Evolutionary conservation across 1,140 invertebrate genomes (phyloP).

Genomic region (Eumaeus atala): DNA sequence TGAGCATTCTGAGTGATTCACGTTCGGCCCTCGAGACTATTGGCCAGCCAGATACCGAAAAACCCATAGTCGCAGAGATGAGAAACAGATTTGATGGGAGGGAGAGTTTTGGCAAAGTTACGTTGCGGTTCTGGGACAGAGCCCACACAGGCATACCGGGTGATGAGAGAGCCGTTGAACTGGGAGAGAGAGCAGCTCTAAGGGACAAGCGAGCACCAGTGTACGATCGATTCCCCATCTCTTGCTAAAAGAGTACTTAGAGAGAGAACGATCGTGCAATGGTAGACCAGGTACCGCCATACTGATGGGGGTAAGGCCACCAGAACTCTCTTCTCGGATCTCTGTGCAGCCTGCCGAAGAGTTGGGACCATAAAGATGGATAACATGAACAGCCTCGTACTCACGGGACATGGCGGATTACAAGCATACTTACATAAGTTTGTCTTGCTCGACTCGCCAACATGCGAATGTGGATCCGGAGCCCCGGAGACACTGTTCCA

Average conservation of each 20-base stretch:
- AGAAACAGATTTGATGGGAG: too few relatives aligned
- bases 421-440: constrained; percentile 27
- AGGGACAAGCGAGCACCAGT: constrained; percentile 8
- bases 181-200: constrained; percentile 26
- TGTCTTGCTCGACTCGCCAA: constrained; percentile 15
- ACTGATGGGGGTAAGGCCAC: neutral
- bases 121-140: constrained; percentile 4
- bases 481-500: constrained; percentile 16
- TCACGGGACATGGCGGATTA: constrained; percentile 28
- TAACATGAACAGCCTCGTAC: constrained; percentile 4
- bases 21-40: too few relatives aligned
- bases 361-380: neutral
- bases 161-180: constrained; percentile 30
- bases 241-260: constrained; percentile 23
- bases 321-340: neutral
- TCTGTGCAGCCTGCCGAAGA: neutral
- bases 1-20: too few relatives aligned
- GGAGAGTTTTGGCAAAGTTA: too few relatives aligned
- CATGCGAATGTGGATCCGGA: constrained; percentile 19
- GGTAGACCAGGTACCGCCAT: constrained; percentile 23
- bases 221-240: constrained; percentile 25
- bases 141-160: constrained; percentile 26
- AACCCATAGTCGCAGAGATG: too few relatives aligned
- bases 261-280: constrained; percentile 20
- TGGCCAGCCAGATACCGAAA: too few relatives aligned